Evolutionary conservation across 2,888 invertebrate genomes (phyloP).

Genomic region (Coleophora flavipennella): DNA sequence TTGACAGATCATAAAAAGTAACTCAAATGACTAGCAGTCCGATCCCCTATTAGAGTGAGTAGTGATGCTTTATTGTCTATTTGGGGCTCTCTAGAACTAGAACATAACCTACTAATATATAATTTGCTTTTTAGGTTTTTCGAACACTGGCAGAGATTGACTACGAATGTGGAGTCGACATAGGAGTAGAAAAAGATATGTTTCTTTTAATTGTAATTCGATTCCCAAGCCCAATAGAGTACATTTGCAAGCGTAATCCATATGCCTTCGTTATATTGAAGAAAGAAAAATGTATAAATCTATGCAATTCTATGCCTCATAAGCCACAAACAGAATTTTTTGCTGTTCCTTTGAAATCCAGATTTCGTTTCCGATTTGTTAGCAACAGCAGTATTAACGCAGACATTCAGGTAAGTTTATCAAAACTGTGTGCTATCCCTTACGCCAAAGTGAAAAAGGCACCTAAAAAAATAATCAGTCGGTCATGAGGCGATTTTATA

Average conservation of each 20-base stretch:
- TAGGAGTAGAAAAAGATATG: slow-evolving; percentile 27
- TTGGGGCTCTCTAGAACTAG: too few species aligned
- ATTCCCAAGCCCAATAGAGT: slow-evolving; percentile 34
- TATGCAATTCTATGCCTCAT: slow-evolving; percentile 35
- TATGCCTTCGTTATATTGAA: slow-evolving; percentile 42
- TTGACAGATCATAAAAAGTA: too few species aligned
- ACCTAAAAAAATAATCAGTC: too few species aligned
- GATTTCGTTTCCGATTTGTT: slow-evolving; percentile 41
- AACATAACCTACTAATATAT: too few species aligned
- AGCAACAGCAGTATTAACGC: slow-evolving; percentile 57
- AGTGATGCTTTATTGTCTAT: too few species aligned
- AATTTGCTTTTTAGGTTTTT: slow-evolving; percentile 32
- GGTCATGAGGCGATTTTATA: too few species aligned
- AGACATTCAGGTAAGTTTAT: slow-evolving; percentile 51
- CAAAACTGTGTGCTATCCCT: too few species aligned
- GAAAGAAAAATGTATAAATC: slow-evolving; percentile 28
- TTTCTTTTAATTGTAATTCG: slow-evolving; percentile 40
- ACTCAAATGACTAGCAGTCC: too few species aligned
- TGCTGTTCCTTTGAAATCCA: slow-evolving; percentile 10
- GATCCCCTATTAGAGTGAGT: too few species aligned
- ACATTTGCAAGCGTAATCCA: slow-evolving; percentile 36
- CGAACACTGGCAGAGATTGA: slow-evolving; percentile 40
- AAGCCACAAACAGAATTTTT: too few species aligned
- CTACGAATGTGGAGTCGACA: slow-evolving; percentile 47
- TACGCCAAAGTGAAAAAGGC: too few species aligned